Base-by-base conservation (phyloP, 1,140 invertebrate species). In the Eufriesea mexicana region DNA sequence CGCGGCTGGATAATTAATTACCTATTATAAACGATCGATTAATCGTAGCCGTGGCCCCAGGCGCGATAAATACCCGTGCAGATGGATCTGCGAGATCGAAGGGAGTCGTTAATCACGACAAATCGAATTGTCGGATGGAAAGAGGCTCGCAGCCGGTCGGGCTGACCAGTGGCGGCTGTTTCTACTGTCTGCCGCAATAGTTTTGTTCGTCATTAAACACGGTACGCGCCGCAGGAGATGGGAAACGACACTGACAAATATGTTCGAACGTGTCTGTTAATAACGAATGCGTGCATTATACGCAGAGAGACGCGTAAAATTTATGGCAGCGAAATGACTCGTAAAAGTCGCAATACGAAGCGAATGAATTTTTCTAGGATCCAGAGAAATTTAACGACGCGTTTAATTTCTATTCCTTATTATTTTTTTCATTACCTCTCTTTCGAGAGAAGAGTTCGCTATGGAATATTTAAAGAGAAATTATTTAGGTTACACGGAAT, bases 201-300 rank as follows among this genome's bases (percentile, higher is more conserved):
- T 85, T 89, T 88, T 79, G 74, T 71, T 78, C 66, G 57, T 76
- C 80, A 67, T 86, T 85, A 79, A 85, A 85, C 86, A 70, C 76
- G 86, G 85, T 59, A 67, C 73, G 78, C 6, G 14, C 54, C 16
- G 35, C n/a, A 8, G 28, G 42, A n/a, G 42, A 25, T n/a, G 18
- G n/a, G 25, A 62, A 64, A 35, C 25, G 25, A 51, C 59, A 76
- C 4, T 25, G 71, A 73, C 35, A 59, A 74, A 74, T 74, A 74
- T 45, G 68, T 42, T 42, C n/a, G 35, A 10, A 47, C 16, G 54
- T 6, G 4, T 61, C 42, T 74, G 35, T 74, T 47, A 45, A 61
- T 59, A 74, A 74, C n/a, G 55, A 54, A 55, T 42, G 0, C 20
- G 0, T 20, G 9, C 1, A 23, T 16, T 14, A 14, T 42, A 9